Base-by-base conservation (phyloP, 2,888 invertebrate genomes). In the Aethes cnicana region DNA sequence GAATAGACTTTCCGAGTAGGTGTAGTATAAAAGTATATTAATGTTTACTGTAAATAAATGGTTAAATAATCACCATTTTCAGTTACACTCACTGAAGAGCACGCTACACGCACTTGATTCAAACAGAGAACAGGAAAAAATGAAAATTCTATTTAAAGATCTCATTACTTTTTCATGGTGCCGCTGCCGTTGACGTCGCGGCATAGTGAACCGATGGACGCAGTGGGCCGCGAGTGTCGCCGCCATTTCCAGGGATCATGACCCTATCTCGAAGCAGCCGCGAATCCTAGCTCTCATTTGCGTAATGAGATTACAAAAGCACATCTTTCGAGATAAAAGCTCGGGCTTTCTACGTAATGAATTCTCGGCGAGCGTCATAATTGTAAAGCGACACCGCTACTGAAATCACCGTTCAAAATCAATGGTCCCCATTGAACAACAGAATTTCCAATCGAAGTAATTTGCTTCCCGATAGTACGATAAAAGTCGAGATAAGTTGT, bases 241-340 rank as follows among this genome's bases (percentile, higher is more conserved):
- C 30, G 74, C 79, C 82, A 80, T 84, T 83, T 79, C 84, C 79
- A 67, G 82, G 77, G 84, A 81, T 83, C 84, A 79, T 78, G 82
- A 80, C 79, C 84, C 79, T 77, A 77, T 80, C 81, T 77, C 71
- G 80, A 77, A 74, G 77, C 82, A 75, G 74, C 80, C 81, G 79
- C 82, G 81, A 83, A 84, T 83, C 74, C 78, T 78, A 78, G 78
- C 77, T 83, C 84, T 84, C 85, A 85, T 87, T 86, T 87, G 78
- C 85, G 84, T 87, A 87, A 86, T 87, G 86, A 86, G 85, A 87
- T 87, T 87, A 87, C 87, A 86, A 87, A 86, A 85, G 87, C 84
- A 87, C 84, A 87, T 87, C 86, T 79, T 81, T 77, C 63, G 79
- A 83, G 86, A 85, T 86, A 86, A 86, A 85, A 85, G 81, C 81